Percentiles rank a stretch among this genome's conserved stretches.
Conservation (phyloP, 2,888 invertebrate species). For the Lathronympha strigana region DNA sequence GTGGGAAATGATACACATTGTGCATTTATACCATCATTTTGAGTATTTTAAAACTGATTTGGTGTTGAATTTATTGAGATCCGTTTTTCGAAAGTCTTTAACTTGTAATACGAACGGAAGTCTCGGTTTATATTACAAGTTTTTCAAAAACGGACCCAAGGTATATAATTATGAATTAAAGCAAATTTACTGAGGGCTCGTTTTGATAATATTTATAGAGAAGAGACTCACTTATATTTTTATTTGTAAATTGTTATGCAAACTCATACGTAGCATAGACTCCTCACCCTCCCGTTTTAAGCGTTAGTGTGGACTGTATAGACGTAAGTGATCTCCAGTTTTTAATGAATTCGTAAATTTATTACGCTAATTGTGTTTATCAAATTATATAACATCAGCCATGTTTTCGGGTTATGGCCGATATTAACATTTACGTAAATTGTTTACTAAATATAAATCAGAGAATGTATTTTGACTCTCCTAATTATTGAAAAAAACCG, state of each 20-base stretch:
- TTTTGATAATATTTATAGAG: no score
- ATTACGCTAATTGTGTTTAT: slow-evolving; percentile 18
- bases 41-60: not conserved
- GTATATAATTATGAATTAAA: no score
- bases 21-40: not conserved
- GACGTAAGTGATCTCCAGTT: slow-evolving; percentile 32
- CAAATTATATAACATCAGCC: slow-evolving; percentile 8
- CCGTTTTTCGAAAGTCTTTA: no score
- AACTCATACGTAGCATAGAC: slow-evolving; percentile 9
- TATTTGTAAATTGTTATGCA: slow-evolving; percentile 4
- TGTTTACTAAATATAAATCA: not conserved
- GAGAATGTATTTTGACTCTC: not conserved
- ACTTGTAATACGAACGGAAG: no score
- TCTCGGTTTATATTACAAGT: no score
- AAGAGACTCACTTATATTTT: no score
- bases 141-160: no score
- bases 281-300: slow-evolving; percentile 20
- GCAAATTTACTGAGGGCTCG: no score
- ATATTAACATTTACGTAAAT: slow-evolving; percentile 7
- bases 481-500: no score
- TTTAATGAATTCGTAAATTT: slow-evolving; percentile 22
- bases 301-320: slow-evolving; percentile 17
- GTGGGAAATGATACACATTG: no score
- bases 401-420: slow-evolving; percentile 23
- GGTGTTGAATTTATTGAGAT: no score